Conservation (phyloP, 2,888 invertebrate genomes). For the Seira musarum region DNA sequence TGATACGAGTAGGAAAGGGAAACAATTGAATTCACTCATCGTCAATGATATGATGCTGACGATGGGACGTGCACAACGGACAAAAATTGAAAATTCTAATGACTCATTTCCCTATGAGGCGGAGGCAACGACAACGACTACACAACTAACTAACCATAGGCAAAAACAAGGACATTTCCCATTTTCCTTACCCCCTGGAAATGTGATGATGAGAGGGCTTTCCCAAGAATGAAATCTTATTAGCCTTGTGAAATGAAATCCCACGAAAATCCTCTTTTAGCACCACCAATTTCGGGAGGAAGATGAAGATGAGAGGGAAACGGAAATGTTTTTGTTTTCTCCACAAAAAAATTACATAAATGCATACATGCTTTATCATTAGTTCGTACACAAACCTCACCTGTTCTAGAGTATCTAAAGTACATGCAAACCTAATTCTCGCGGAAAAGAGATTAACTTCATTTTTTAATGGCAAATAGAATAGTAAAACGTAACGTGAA, state of each 20-base stretch:
- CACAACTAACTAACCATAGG: too few relatives aligned
- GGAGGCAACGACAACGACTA: not conserved
- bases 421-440: not conserved
- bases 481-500: not conserved
- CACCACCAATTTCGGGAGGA: too few relatives aligned
- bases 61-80: not conserved
- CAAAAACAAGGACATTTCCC: too few relatives aligned
- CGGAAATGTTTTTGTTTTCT: too few relatives aligned
- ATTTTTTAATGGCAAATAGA: not conserved
- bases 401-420: too few relatives aligned
- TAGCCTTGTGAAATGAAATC: not conserved
- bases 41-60: not conserved
- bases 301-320: too few relatives aligned
- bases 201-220: not conserved
- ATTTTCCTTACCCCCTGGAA: not conserved
- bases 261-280: not conserved
- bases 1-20: not conserved
- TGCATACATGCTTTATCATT: too few relatives aligned
- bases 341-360: too few relatives aligned
- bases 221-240: not conserved
- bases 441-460: constrained; percentile 6
- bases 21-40: constrained; percentile 9
- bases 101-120: not conserved
- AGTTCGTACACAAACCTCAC: too few relatives aligned
- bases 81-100: not conserved